Evolutionary conservation across 2,113 vertebrate genomes (phyloP).

Genomic region (Pedionomus torquatus): DNA sequence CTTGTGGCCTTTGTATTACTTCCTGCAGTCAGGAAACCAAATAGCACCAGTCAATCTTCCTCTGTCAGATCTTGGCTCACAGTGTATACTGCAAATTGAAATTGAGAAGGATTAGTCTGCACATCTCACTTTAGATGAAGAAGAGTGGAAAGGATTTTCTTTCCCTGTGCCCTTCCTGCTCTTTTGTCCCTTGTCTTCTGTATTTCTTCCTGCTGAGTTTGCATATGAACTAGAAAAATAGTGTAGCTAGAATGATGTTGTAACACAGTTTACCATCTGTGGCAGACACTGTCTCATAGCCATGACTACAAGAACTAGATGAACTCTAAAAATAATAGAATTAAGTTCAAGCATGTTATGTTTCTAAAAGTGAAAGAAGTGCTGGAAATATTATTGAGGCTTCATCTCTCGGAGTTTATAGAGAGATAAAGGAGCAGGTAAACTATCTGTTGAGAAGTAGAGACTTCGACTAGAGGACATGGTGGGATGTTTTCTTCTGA

Average conservation of each 20-base stretch:
- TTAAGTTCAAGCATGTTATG: background rate
- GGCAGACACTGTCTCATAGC: background rate
- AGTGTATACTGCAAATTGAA: background rate
- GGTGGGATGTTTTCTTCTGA: background rate
- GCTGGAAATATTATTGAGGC: background rate
- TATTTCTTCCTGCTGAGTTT: conserved; percentile 25
- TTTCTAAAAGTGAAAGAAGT: background rate
- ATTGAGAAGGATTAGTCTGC: conserved; percentile 32
- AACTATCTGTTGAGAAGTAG: background rate
- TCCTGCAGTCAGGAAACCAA: background rate
- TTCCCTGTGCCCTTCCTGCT: background rate
- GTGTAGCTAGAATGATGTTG: background rate
- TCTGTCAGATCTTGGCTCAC: background rate
- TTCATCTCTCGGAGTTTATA: background rate
- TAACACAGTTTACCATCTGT: background rate
- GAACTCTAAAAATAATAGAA: background rate
- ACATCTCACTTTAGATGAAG: background rate
- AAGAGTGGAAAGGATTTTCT: conserved; percentile 6
- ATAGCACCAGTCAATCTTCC: background rate
- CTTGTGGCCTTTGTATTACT: background rate
- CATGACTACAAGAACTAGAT: background rate
- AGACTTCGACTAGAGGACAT: background rate
- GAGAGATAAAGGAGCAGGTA: background rate
- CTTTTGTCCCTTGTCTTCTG: background rate
- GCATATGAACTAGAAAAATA: background rate